Percentiles rank a stretch among this genome's conserved stretches.
phyloP scores from a whole-genome alignment of 2,888 invertebrate genomes.

The Sabellastarte sp. region DNA sequence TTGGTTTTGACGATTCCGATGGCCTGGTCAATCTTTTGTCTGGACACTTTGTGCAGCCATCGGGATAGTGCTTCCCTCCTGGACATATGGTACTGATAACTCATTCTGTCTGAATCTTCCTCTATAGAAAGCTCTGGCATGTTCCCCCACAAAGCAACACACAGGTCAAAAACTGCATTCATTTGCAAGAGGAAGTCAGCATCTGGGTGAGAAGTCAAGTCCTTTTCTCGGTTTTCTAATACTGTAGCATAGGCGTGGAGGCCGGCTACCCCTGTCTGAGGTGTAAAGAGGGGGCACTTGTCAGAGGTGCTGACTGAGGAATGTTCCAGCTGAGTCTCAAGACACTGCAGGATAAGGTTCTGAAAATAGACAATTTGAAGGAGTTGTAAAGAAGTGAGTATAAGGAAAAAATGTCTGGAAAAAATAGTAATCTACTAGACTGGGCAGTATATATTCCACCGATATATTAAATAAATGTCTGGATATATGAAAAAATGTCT shows the following conservation, averaged over 20 bases:
- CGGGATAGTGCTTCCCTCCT: slow-evolving; percentile 68
- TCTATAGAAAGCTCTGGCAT: slow-evolving; percentile 66
- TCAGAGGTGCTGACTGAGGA: slow-evolving; percentile 63
- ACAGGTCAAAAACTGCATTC: slow-evolving; percentile 68
- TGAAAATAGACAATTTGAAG: too few relatives aligned
- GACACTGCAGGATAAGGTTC: slow-evolving; percentile 54
- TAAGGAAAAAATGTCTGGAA: too few relatives aligned
- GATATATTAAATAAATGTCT: too few relatives aligned
- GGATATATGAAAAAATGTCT: too few relatives aligned
- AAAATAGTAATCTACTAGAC: too few relatives aligned
- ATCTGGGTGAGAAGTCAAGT: neutral
- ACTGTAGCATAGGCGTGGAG: slow-evolving; percentile 65
- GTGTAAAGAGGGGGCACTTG: slow-evolving; percentile 62
- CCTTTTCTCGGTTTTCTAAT: neutral
- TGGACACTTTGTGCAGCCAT: slow-evolving; percentile 62
- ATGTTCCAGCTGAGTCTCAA: slow-evolving; percentile 69
- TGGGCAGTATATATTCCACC: too few relatives aligned
- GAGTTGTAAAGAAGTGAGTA: too few relatives aligned
- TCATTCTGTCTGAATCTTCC: slow-evolving; percentile 30
- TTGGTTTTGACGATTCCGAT: neutral
- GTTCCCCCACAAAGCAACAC: slow-evolving; percentile 83
- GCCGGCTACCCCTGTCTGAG: slow-evolving; percentile 60
- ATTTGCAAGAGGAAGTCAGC: neutral
- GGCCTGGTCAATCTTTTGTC: neutral
- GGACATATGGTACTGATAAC: slow-evolving; percentile 61